Base-by-base conservation (phyloP, 1,140 invertebrate species). In the Anoplolepis gracilipes region DNA sequence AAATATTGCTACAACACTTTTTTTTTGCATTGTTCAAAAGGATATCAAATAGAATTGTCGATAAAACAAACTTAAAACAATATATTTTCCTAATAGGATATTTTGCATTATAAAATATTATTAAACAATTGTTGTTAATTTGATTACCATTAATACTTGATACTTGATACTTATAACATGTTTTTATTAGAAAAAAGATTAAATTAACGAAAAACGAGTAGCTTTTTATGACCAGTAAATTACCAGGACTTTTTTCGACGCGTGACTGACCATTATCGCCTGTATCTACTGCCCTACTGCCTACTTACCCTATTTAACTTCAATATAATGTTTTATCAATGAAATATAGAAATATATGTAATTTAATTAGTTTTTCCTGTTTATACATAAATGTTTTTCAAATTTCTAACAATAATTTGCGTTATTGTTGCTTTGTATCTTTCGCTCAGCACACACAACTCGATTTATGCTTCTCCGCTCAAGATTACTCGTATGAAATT, bases 61-160 rank as follows among this genome's bases (percentile, higher is more conserved):
- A 19, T 5, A 69, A 25, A 67, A 42, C 13, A 16, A 69, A 25
- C 0, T 42, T 25, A 10, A 4, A 2, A 19, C 49, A 30, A 49
- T 30, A 19, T n/a, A 30, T 49, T 70, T 70, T 70, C 19, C 19
- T 53, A n/a, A 49, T 49, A 0, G 19, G 2, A 49, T 19, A 28
- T 6, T 64, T 59, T 70, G 53, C 1, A 70, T 49, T 70, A 30
- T 53, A 49, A 70, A 70, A 49, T 70, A 6, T 70, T n/a, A 8
- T 70, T n/a, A n/a, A 53, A 46, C 28, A 46, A 49, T 28, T 49
- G 49, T 3, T 30, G 3, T 69, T 69, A 69, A 69, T 69, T 69
- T 30, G 6, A 11, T 49, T 49, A 49, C 2, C 19, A 49, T 69
- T 30, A n/a, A 59, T n/a, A 6, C 33, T 36, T 1, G 1, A 4